Conservation (phyloP, 2,797 vertebrate species). For the Poeciliopsis turneri region DNA sequence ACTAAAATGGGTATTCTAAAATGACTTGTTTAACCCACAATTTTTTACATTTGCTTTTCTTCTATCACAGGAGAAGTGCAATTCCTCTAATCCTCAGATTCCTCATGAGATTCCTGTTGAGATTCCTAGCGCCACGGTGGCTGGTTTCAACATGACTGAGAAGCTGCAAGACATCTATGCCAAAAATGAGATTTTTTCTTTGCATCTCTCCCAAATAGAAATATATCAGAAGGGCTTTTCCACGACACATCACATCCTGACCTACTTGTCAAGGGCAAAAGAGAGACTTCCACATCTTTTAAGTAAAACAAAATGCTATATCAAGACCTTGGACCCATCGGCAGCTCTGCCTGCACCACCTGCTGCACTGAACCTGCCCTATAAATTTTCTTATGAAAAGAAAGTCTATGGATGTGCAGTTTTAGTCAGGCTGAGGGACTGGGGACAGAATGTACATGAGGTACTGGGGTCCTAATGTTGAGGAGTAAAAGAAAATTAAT, state of each 20-base stretch:
- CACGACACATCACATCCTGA: rapidly evolving
- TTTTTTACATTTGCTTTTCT: not conserved
- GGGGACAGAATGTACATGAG: not conserved
- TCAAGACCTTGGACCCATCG: rapidly evolving
- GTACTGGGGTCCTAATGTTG: not conserved
- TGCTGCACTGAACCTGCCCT: not conserved
- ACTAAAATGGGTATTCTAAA: not conserved
- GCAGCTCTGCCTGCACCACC: rapidly evolving
- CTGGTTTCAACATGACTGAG: not conserved
- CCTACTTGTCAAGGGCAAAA: rapidly evolving
- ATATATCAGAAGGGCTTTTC: rapidly evolving
- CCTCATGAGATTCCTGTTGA: not conserved
- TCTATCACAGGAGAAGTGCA: not conserved
- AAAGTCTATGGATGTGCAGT: conserved; percentile 40
- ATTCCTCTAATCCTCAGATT: rapidly evolving
- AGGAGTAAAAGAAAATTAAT: not conserved
- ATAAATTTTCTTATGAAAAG: rapidly evolving
- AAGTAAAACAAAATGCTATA: rapidly evolving
- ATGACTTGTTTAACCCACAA: not conserved
- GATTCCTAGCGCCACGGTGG: conserved; percentile 5
- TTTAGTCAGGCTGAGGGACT: conserved; percentile 7
- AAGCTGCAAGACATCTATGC: conserved; percentile 50
- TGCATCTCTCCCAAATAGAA: conserved; percentile 32
- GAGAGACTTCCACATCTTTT: rapidly evolving
- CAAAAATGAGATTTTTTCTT: conserved; percentile 16